Base-by-base conservation (phyloP, 2,113 vertebrate species). In the Anser cygnoides region DNA sequence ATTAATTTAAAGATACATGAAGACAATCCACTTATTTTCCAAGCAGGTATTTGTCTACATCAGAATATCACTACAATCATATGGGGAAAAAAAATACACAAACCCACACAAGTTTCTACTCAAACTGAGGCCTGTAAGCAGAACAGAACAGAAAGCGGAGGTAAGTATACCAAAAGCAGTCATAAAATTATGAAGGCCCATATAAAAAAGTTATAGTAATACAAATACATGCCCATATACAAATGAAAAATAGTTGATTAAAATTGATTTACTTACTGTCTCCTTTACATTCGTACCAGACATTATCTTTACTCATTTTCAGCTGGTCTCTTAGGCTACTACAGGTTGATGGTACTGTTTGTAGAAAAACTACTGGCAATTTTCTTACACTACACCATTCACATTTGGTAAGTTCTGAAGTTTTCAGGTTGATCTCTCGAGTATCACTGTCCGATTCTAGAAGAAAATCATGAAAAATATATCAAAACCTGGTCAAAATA, bases 301-400 rank as follows among this genome's bases (percentile, higher is more conserved):
- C 97, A 43, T 97, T 98, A 49, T 98, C 98, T 92, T 92, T 97
- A 85, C 96, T 98, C 98, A 99, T 99, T 88, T 98, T 97, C 70
- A 99, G 98, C n/a, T 99, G 98, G 10, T 98, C 73, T 72, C 98
- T 99, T 74, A 99, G 97, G 21, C 98, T 99, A 26, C 96, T 96
- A 73, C 99, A 99, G 95, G 99, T 98, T 18, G 94, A 80, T 15
- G 98, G 97, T 11, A 97, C 87, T 20, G 99, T 99, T 97, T 99
- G 99, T 68, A 99, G 98, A 96, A 99, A 99, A 70, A 99, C 97
- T 41, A 99, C 99, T 10, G 99, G 99, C 49, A 99, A 97, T 94
- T 99, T 99, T 75, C 98, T 97, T 49, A 99, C 99, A 84, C 97
- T 98, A 97, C 99, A 99, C 99, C 99, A 99, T 97, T 99, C 99